Base-by-base conservation (phyloP, 2,888 invertebrate species). In the Standfussiana lucernea region DNA sequence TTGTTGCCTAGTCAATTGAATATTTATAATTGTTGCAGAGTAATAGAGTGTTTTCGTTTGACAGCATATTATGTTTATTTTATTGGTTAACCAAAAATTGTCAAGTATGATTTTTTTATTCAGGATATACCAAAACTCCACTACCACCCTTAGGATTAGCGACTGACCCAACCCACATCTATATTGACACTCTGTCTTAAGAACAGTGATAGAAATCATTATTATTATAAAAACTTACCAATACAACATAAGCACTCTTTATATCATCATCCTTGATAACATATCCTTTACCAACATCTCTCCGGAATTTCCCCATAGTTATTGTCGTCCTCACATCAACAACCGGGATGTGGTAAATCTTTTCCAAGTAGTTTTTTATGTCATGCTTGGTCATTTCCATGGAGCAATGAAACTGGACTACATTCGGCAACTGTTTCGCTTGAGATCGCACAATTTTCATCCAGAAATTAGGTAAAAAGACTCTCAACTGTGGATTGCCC, bases 391-490 rank as follows among this genome's bases (percentile, higher is more conserved):
- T 99, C 99, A 99, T 99, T 97, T 99, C 98, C 96, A 98, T 98
- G 15, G 99, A 99, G 88, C 99, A 99, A 70, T 98, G 97, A 94
- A 99, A 99, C 72, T 98, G 97, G 0, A 99, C 98, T 61, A 98
- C 95, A 96, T 99, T 99, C 67, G 97, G 97, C 6, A 98, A 98
- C 86, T 98, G 97, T 50, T 97, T 97, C 35, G 97, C 94, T 32
- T 94, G 86, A 1, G 99, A 98, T 74, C 97, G 97, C 0, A 99
- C 97, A 32, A 99, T 91, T 96, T 99, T 99, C 98, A 99, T 98
- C 99, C 99, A 99, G 95, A 99, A 99, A 93, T 99, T 99, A 1
- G 99, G 99, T 50, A 99, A 95, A 94, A 99, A 99, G 18, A 99
- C 97, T 78, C 99, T 97, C 50, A 99, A 95, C 92, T 99, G 99